Conservation (phyloP, 2,888 invertebrate species). For the Caenorhabditis japonica region DNA sequence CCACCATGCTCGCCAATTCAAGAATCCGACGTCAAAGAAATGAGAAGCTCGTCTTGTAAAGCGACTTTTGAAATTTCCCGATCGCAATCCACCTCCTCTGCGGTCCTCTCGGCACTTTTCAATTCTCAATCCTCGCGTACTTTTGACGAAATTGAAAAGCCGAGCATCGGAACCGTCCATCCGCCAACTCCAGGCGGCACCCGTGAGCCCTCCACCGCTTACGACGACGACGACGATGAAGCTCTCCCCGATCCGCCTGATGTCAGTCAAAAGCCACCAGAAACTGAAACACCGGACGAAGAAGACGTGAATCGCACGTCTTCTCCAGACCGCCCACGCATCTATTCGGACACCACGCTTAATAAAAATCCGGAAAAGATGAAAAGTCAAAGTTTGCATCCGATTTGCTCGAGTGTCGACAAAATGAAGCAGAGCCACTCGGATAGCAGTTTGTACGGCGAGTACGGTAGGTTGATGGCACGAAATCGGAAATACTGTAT, state of each 20-base stretch:
- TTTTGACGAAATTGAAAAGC: conserved; percentile 35
- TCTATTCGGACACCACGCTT: conserved; percentile 43
- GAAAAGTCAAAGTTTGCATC: conserved; percentile 39
- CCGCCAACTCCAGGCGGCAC: conserved; percentile 64
- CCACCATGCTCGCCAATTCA: conserved; percentile 58
- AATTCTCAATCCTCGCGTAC: conserved; percentile 23
- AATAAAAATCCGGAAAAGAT: conserved; percentile 22
- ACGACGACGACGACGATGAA: conserved; percentile 37
- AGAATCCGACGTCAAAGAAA: conserved; percentile 17
- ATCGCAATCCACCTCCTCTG: conserved; percentile 38
- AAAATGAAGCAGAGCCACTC: conserved; percentile 64
- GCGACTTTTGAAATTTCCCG: conserved; percentile 35
- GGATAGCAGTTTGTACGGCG: conserved; percentile 64
- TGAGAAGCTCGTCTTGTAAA: conserved; percentile 32
- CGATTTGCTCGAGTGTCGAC: conserved; percentile 33
- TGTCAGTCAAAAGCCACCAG: no score
- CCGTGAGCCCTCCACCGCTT: conserved; percentile 53
- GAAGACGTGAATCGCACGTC: background rate
- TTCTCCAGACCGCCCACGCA: conserved; percentile 33
- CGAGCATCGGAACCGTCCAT: conserved; percentile 61
- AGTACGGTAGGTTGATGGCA: conserved; percentile 15
- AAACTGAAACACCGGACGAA: background rate
- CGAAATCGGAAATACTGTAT: background rate
- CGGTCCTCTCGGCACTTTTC: conserved; percentile 29
- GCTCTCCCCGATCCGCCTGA: no score